phyloP scores from a whole-genome alignment of 2,113 vertebrate genomes.

The Caretta caretta region DNA sequence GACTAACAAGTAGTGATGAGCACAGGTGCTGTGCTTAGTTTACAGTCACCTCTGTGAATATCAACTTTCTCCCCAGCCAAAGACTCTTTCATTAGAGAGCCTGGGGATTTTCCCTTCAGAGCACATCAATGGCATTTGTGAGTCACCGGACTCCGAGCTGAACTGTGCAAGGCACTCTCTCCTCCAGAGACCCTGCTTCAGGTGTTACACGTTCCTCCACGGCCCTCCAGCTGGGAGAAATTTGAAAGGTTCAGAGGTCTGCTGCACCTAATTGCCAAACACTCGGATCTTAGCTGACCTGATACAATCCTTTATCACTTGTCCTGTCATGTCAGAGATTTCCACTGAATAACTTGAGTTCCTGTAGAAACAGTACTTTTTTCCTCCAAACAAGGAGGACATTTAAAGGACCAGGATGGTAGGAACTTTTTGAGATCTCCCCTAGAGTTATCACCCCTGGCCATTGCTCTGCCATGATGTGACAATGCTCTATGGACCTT shows the following conservation, averaged over 20 bases:
- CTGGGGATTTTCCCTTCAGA: not conserved
- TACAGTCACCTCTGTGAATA: not conserved
- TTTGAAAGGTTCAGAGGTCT: not conserved
- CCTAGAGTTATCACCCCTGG: not conserved
- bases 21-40: not conserved
- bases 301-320: not conserved
- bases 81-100: not conserved
- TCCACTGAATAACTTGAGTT: not conserved
- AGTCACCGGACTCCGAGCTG: not conserved
- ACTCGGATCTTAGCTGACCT: not conserved
- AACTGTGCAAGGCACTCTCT: not conserved
- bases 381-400: not conserved
- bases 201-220: not conserved
- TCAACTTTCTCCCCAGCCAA: not conserved
- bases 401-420: not conserved
- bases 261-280: not conserved
- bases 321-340: not conserved
- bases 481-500: not conserved
- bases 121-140: not conserved
- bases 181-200: not conserved
- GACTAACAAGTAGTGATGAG: not conserved
- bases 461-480: not conserved
- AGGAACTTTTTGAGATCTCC: not conserved
- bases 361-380: not conserved
- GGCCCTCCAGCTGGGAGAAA: not conserved